These are phyloP conservation scores for Pygmarrhopalites habei DNA, from an alignment of 1,140 invertebrate species.

Conservation along the genomic window DNA sequence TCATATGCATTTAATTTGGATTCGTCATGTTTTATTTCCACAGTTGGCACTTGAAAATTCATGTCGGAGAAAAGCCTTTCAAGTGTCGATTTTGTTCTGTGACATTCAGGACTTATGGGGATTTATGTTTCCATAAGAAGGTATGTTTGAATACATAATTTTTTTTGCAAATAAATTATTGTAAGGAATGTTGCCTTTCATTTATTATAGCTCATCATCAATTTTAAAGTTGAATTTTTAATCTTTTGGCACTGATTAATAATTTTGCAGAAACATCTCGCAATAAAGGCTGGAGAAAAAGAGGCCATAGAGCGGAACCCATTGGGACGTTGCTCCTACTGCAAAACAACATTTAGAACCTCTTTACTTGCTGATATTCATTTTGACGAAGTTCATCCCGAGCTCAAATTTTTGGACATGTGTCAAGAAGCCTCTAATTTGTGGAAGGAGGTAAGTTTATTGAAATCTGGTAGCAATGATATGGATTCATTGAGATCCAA, in stretches of 20 bases:
- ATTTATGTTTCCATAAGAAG: constrained; percentile 5
- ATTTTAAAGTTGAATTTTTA: too few species aligned
- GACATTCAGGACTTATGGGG: constrained; percentile 3
- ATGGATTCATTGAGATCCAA: too few species aligned
- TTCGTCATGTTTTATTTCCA: neutral
- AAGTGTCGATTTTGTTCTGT: constrained; percentile 7
- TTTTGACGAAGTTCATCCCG: constrained; percentile 10
- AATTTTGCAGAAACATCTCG: constrained; percentile 6
- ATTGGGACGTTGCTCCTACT: constrained; percentile 3
- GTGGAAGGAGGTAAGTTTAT: neutral
- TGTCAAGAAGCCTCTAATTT: constrained; percentile 12
- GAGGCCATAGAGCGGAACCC: neutral
- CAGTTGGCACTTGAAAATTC: constrained; percentile 9
- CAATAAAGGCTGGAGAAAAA: neutral
- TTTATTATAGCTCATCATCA: too few species aligned
- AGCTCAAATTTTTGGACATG: constrained; percentile 12
- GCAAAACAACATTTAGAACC: neutral
- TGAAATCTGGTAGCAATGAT: neutral
- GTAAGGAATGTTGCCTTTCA: too few species aligned
- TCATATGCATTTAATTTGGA: too few species aligned
- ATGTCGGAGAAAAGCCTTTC: constrained; percentile 20
- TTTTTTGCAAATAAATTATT: too few species aligned
- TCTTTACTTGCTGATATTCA: neutral
- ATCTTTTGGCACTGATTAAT: too few species aligned
- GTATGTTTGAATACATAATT: neutral